Conservation (phyloP, 1,140 invertebrate species). For the Neodiprion virginianus region DNA sequence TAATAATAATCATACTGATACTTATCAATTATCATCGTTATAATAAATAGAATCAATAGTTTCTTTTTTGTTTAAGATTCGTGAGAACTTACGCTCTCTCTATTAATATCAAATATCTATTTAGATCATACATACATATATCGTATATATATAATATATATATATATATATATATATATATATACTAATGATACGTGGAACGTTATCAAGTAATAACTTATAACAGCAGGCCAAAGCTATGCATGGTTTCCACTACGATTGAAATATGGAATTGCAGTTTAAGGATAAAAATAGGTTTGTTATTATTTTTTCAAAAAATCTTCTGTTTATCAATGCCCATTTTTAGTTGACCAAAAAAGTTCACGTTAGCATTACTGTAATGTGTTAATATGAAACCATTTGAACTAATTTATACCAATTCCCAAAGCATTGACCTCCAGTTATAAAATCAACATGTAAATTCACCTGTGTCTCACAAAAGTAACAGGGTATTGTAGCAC, state of each 20-base stretch:
- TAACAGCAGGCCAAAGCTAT: neutral
- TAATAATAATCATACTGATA: neutral
- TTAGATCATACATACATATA: constrained; percentile 4
- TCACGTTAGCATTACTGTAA: no score
- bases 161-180: neutral
- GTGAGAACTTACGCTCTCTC: neutral
- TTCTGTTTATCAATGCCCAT: no score
- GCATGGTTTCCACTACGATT: no score
- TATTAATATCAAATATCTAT: constrained; percentile 13
- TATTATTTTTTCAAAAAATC: no score
- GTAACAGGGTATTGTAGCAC: no score
- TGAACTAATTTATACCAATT: neutral
- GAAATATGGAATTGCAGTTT: no score
- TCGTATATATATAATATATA: neutral
- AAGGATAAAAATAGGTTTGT: no score
- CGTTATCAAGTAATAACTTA: constrained; percentile 5
- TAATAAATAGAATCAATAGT: constrained; percentile 11
- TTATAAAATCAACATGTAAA: neutral
- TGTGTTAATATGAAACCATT: no score
- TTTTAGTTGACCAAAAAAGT: no score
- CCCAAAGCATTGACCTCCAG: neutral
- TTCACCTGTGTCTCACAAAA: no score
- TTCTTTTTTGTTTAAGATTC: neutral
- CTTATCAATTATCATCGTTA: neutral
- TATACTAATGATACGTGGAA: constrained; percentile 6